A percentile compares a stretch with the other conserved stretches of the same genome.
These are phyloP conservation scores for Anadara kagoshimensis DNA, from an alignment of 1,140 invertebrate species.

Conservation along the genomic window DNA sequence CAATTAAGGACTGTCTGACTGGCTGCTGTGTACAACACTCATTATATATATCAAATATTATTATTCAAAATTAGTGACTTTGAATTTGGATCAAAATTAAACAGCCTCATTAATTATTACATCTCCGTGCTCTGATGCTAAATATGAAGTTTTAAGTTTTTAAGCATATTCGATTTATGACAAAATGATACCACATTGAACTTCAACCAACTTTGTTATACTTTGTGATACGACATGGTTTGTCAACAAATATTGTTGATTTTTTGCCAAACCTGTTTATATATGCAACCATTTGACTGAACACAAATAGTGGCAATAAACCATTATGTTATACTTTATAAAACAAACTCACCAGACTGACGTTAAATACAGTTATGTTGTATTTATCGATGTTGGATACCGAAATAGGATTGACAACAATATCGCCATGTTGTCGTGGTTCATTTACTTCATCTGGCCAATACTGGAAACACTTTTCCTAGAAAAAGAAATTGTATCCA, in stretches of 20 bases:
- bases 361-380: constrained; percentile 24
- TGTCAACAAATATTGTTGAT: too few species aligned
- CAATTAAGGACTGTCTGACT: background rate
- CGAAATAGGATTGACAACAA: constrained; percentile 29
- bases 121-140: background rate
- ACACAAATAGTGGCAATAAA: too few species aligned
- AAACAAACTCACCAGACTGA: constrained; percentile 12
- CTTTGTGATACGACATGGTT: too few species aligned
- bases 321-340: too few species aligned
- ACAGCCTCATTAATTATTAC: background rate
- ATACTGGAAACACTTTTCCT: constrained; percentile 43
- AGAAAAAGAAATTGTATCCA: background rate
- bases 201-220: too few species aligned
- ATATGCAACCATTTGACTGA: too few species aligned
- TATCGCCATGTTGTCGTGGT: constrained; percentile 24
- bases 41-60: background rate
- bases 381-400: constrained; percentile 33
- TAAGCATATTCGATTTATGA: too few species aligned
- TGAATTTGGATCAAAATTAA: background rate
- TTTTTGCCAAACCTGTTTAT: too few species aligned
- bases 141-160: too few species aligned
- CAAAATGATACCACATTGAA: too few species aligned
- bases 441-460: constrained; percentile 31
- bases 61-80: background rate
- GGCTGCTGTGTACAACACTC: background rate